phyloP scores from a whole-genome alignment of 2,113 vertebrate genomes.

The Ageneiosus marmoratus region DNA sequence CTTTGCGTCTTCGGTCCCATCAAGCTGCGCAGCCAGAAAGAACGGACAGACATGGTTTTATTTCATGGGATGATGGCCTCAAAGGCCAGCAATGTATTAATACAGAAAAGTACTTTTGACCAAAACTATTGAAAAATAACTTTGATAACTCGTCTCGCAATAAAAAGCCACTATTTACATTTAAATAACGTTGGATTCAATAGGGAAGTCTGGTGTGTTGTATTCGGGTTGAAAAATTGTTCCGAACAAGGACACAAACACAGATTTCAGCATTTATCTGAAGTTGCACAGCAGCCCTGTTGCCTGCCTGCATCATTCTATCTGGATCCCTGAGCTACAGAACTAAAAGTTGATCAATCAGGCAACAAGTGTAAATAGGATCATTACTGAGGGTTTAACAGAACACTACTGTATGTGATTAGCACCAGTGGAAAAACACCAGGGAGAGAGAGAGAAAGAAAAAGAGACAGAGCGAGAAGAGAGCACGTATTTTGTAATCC shows the following conservation, averaged over 20 bases:
- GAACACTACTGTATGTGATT: slow-evolving; percentile 63
- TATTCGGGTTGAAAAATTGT: not conserved
- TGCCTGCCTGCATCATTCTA: slow-evolving; percentile 1
- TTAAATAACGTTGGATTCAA: not conserved
- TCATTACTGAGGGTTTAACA: slow-evolving; percentile 73
- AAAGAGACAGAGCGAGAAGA: slow-evolving; percentile 37
- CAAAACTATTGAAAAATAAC: not conserved
- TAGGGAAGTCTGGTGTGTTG: not conserved
- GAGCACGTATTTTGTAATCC: slow-evolving; percentile 43
- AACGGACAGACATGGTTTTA: slow-evolving; percentile 26
- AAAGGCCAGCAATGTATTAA: slow-evolving; percentile 28
- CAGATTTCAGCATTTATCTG: not conserved
- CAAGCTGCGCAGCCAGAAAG: slow-evolving; percentile 24
- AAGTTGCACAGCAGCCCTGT: slow-evolving; percentile 32
- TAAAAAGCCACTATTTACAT: not conserved
- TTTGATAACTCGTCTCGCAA: slow-evolving; percentile 16
- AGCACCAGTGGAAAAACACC: slow-evolving; percentile 57
- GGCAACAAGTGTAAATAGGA: slow-evolving; percentile 73
- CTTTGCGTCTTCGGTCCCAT: slow-evolving; percentile 7
- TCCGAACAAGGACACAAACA: slow-evolving; percentile 32
- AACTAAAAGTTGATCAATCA: slow-evolving; percentile 74
- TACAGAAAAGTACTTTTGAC: not conserved
- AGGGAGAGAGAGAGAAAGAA: slow-evolving; percentile 38
- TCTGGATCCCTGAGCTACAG: slow-evolving; percentile 57
- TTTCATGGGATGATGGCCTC: slow-evolving; percentile 39